Percentiles rank a stretch among this genome's conserved stretches.
Evolutionary conservation across 2,888 invertebrate genomes (phyloP).

Genomic region (Spisula subtruncata): DNA sequence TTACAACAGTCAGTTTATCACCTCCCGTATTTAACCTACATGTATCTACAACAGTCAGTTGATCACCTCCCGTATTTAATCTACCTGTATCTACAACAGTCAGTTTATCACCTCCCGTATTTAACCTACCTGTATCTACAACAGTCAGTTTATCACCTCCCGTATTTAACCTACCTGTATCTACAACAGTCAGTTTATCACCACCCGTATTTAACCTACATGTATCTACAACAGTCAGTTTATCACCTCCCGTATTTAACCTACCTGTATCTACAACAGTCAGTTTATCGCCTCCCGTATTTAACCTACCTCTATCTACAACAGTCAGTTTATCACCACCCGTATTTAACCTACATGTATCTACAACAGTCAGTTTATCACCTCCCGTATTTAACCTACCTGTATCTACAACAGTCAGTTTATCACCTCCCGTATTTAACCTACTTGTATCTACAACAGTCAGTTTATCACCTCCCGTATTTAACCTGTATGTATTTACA

Average conservation of each 20-base stretch:
- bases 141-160: conserved; percentile 92
- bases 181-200: conserved; percentile 91
- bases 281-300: conserved; percentile 92
- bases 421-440: conserved; percentile 92
- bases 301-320: conserved; percentile 91
- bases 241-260: conserved; percentile 92
- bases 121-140: conserved; percentile 91
- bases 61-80: conserved; percentile 92
- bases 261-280: conserved; percentile 92
- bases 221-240: conserved; percentile 92
- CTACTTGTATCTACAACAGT: conserved; percentile 92
- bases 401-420: conserved; percentile 92
- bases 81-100: conserved; percentile 92
- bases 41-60: conserved; percentile 92
- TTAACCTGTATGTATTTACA: conserved; percentile 91
- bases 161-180: conserved; percentile 91
- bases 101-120: conserved; percentile 92
- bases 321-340: conserved; percentile 92
- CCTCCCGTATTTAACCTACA: conserved; percentile 92
- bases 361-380: conserved; percentile 91
- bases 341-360: conserved; percentile 91
- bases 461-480: conserved; percentile 92
- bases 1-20: conserved; percentile 91
- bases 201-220: conserved; percentile 92
- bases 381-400: conserved; percentile 92